Percentiles rank a stretch among this genome's conserved stretches.
phyloP scores from a whole-genome alignment of 23 tunicate species.

The Phallusia fumigata region DNA sequence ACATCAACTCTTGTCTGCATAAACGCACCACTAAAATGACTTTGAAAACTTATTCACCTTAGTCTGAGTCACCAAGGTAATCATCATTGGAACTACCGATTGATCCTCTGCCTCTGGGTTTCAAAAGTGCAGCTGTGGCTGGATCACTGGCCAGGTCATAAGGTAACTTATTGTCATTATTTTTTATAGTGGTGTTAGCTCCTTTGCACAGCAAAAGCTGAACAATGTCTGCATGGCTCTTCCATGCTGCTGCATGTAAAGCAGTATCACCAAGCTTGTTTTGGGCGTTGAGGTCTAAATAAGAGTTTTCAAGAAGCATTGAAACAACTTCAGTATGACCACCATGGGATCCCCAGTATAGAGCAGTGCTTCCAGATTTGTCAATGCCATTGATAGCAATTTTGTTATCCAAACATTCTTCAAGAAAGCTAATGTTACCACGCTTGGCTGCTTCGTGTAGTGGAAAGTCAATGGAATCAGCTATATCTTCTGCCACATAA shows the following conservation, averaged over 20 bases:
- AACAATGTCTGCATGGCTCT: conserved; percentile 73
- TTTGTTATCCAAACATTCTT: conserved; percentile 71
- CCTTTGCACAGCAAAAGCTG: conserved; percentile 52
- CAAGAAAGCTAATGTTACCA: conserved; percentile 69
- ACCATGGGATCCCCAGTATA: conserved; percentile 95
- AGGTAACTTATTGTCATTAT: conserved; percentile 67
- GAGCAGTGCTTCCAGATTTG: conserved; percentile 81
- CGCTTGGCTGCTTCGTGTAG: conserved; percentile 97
- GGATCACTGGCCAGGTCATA: conserved; percentile 72
- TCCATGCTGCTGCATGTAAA: conserved; percentile 82
- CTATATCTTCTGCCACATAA: conserved; percentile 81
- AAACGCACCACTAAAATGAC: not conserved
- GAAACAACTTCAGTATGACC: conserved; percentile 85
- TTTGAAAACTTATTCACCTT: not conserved
- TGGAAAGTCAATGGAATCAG: conserved; percentile 86
- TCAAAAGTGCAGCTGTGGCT: conserved; percentile 62
- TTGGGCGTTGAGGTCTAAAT: conserved; percentile 58
- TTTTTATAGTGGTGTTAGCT: conserved; percentile 51
- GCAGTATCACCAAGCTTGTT: conserved; percentile 95
- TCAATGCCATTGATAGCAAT: conserved; percentile 79
- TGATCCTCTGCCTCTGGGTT: conserved; percentile 48
- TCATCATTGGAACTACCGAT: conserved; percentile 63
- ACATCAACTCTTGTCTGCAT: not conserved
- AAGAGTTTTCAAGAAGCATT: conserved; percentile 40
- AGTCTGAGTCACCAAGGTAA: conserved; percentile 85